These are phyloP conservation scores for Zeus faber DNA, from an alignment of 2,113 vertebrate species.

Conservation along the genomic window DNA sequence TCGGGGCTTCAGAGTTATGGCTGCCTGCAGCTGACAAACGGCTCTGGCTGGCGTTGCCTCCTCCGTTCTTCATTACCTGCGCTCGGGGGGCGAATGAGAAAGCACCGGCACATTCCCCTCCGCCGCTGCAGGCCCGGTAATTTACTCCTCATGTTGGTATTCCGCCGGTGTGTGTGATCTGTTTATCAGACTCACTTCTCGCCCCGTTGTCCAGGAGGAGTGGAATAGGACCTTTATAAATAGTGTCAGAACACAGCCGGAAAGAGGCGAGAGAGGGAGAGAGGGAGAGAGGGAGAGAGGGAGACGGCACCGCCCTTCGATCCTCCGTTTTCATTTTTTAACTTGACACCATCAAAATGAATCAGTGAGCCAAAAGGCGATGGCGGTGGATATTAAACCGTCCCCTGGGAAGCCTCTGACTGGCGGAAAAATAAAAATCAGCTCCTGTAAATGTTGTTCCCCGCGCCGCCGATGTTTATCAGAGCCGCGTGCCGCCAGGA, in stretches of 20 bases:
- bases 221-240: constrained; percentile 36
- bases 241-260: not conserved
- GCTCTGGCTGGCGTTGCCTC: constrained; percentile 21
- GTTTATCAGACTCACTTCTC: constrained; percentile 52
- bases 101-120: not conserved
- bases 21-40: constrained; percentile 42
- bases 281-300: not conserved
- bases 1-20: constrained; percentile 53
- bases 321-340: constrained; percentile 41
- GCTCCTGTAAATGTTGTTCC: constrained; percentile 58
- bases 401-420: constrained; percentile 18
- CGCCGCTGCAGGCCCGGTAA: constrained; percentile 33
- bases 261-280: not conserved
- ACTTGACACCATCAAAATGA: constrained; percentile 61
- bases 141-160: constrained; percentile 56
- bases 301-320: not conserved
- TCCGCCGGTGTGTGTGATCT: constrained; percentile 40
- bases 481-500: not conserved
- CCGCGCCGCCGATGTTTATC: constrained; percentile 41
- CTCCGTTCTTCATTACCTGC: constrained; percentile 46
- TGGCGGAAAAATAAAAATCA: constrained; percentile 5
- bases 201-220: constrained; percentile 40
- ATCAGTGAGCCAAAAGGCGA: not conserved
- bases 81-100: constrained; percentile 39
- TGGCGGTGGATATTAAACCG: constrained; percentile 47